A percentile compares a stretch with the other conserved stretches of the same genome.
These are phyloP conservation scores for Lepidonotus clava DNA, from an alignment of 2,888 invertebrate genomes.

Conservation along the genomic window DNA sequence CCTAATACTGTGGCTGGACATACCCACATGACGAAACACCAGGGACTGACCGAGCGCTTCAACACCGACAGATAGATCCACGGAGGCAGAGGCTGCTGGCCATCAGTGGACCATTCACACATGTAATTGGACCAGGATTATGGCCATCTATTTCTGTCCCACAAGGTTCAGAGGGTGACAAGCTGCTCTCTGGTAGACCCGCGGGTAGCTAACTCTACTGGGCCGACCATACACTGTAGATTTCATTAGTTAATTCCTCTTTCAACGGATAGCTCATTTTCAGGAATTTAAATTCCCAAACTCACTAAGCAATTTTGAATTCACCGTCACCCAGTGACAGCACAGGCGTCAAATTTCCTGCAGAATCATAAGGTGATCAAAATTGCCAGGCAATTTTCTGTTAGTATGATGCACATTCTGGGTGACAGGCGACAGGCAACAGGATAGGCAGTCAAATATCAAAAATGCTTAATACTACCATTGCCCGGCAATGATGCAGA, in stretches of 20 bases:
- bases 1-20: not conserved
- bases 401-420: too few relatives aligned
- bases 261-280: too few relatives aligned
- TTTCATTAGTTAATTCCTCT: too few relatives aligned
- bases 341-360: too few relatives aligned
- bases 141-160: not conserved
- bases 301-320: not conserved
- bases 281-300: not conserved
- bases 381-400: too few relatives aligned
- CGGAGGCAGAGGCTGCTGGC: not conserved
- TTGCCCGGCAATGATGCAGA: too few relatives aligned
- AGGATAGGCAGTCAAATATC: too few relatives aligned
- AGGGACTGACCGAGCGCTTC: not conserved
- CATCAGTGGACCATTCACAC: not conserved
- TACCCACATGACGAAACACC: not conserved
- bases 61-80: not conserved
- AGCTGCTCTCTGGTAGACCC: not conserved
- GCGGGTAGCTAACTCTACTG: not conserved
- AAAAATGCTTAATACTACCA: too few relatives aligned
- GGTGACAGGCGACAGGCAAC: too few relatives aligned
- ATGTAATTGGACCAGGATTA: not conserved
- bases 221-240: too few relatives aligned
- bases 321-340: too few relatives aligned
- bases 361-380: too few relatives aligned
- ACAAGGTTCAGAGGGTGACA: not conserved